Evolutionary conservation across 2,113 vertebrate genomes (phyloP), one percentile per base, ranked within the genome.

Genomic region (Spheniscus mendiculus): DNA sequence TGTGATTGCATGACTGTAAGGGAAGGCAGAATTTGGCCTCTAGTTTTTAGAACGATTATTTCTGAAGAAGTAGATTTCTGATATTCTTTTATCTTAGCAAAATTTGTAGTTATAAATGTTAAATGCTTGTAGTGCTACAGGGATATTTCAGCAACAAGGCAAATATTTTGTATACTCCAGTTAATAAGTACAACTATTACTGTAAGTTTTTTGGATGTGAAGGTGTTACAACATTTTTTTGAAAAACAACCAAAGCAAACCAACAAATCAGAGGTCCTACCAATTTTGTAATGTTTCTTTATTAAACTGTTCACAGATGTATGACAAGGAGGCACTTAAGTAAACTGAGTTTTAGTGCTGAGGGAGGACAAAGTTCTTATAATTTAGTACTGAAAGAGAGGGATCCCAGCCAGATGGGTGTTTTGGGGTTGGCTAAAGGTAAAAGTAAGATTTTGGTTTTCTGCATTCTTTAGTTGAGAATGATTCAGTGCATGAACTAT

Each of bases 21-120:
- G 23, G 50, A 96, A 91, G 38, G 42, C 61, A 67, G 77, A 93
- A 83, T 83, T 91, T 88, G 73, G 22, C 38, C 17, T 94, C 55
- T 92, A 55, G 78, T 58, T 89, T n/a, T 85, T 86, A 74, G 78
- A 71, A 71, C 72, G 13, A 49, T 90, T 79, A 84, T 85, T 88
- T 90, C 70, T 79, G 83, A 90, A 93, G 77, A 87, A 76, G 23
- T 95, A 62, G 62, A 66, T 95, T 77, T 38, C 45, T 76, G 55
- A 66, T 96, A 83, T 40, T 89, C 89, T 93, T 95, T 93, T 93
- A 73, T 80, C 58, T 89, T 86, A 92, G 47, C 44, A 77, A 92
- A 90, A 78, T 71, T 72, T 72, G 30, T 89, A 87, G 80, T 91
- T 90, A 74, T 83, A 81, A 90, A 71, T 76, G 50, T 80, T 97